These are phyloP conservation scores for Philonicus albiceps DNA, from an alignment of 2,888 invertebrate species.

Conservation along the genomic window DNA sequence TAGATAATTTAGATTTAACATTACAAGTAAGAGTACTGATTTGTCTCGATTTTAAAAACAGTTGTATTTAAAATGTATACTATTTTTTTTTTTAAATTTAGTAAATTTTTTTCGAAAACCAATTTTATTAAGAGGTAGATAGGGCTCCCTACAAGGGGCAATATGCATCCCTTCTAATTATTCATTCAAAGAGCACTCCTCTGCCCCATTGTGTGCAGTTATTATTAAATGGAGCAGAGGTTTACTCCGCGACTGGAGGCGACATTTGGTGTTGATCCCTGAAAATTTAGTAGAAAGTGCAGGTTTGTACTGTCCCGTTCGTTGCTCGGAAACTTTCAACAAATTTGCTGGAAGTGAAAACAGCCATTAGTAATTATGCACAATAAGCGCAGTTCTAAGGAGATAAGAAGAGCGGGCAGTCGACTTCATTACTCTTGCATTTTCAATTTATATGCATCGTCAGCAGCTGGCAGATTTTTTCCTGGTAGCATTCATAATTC, in stretches of 20 bases:
- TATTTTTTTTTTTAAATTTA: no score
- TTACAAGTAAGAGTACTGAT: no score
- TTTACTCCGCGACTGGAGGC: neutral
- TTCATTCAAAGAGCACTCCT: neutral
- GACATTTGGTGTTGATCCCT: conserved; percentile 1
- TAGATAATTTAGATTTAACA: no score
- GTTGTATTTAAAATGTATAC: no score
- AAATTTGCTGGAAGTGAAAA: neutral
- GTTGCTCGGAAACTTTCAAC: neutral
- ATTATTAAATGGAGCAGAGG: conserved; percentile 5
- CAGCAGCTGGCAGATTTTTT: neutral
- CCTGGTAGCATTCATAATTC: neutral
- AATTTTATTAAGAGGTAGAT: no score
- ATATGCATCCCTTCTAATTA: conserved; percentile 10
- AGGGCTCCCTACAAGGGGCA: neutral
- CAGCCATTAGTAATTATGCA: neutral
- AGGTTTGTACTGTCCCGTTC: neutral
- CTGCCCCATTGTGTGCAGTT: neutral
- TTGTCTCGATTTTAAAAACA: no score
- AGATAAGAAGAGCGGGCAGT: neutral
- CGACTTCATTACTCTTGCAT: neutral
- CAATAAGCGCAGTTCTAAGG: neutral
- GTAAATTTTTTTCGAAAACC: no score
- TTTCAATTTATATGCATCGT: neutral
- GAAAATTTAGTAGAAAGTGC: neutral